phyloP scores from a whole-genome alignment of 2,113 vertebrate species.

The Pionites leucogaster region DNA sequence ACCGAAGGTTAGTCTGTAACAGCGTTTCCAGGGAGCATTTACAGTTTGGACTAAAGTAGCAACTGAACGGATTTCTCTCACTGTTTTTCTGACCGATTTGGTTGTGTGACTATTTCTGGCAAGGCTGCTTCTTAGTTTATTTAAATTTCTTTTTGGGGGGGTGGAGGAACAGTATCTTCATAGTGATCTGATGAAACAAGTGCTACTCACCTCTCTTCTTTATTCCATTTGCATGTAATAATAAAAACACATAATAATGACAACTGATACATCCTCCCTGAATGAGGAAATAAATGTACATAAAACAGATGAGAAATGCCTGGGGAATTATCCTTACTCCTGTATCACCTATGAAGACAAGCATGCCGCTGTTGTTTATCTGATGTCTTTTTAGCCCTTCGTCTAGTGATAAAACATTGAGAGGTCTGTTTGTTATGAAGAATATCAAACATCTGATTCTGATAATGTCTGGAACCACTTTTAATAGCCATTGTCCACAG shows the following conservation, averaged over 20 bases:
- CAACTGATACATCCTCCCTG: background rate
- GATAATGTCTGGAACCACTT: constrained; percentile 2
- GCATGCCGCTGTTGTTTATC: background rate
- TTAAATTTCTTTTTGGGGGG: background rate
- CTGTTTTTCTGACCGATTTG: background rate
- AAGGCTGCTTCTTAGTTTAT: background rate
- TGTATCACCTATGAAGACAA: background rate
- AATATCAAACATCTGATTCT: background rate
- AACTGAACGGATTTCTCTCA: background rate
- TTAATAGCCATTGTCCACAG: background rate
- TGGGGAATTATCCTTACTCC: background rate
- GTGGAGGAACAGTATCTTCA: background rate
- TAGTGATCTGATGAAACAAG: background rate
- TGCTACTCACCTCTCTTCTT: background rate
- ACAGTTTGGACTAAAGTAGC: background rate
- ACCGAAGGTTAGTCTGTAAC: background rate
- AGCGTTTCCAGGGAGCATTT: background rate
- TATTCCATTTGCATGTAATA: background rate
- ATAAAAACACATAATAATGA: background rate
- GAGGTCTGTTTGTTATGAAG: background rate
- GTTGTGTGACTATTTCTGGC: background rate
- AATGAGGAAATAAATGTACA: background rate
- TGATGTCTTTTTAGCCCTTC: constrained; percentile 26
- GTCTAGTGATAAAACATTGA: constrained; percentile 11
- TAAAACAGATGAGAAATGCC: background rate